These are phyloP conservation scores for Congeria kusceri DNA, from an alignment of 2,888 invertebrate species.

Conservation along the genomic window DNA sequence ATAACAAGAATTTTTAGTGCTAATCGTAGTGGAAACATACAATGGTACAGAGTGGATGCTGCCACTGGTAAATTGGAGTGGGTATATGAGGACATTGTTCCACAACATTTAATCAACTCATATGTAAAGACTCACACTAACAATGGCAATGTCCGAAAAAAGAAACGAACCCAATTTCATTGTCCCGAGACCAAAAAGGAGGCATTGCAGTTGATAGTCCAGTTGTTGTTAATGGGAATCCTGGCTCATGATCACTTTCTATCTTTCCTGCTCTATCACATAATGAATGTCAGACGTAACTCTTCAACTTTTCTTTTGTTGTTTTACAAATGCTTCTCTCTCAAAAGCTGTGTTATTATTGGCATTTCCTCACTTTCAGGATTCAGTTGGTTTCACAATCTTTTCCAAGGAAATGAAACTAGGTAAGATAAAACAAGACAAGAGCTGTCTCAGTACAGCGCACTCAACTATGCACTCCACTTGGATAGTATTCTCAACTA, in stretches of 20 bases:
- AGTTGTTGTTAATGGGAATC: not conserved
- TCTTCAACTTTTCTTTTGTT: slow-evolving; percentile 15
- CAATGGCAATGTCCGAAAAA: slow-evolving; percentile 8
- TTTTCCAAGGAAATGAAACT: too few species aligned
- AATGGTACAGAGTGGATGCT: not conserved
- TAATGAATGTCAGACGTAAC: slow-evolving; percentile 27
- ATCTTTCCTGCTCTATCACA: not conserved
- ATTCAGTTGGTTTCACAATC: too few species aligned
- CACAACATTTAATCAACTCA: not conserved
- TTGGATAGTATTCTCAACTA: too few species aligned
- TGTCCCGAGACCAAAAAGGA: not conserved
- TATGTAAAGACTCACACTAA: slow-evolving; percentile 25
- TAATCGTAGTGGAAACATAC: slow-evolving; percentile 4
- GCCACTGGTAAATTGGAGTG: not conserved
- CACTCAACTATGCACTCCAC: too few species aligned
- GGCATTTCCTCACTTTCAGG: slow-evolving; percentile 43
- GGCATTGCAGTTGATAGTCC: not conserved
- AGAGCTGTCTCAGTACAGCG: too few species aligned
- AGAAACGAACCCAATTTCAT: not conserved
- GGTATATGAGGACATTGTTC: slow-evolving; percentile 4
- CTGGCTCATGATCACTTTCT: not conserved
- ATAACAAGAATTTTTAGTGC: not conserved
- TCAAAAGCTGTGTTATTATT: slow-evolving; percentile 15
- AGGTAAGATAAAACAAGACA: too few species aligned
- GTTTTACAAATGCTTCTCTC: slow-evolving; percentile 15